Evolutionary conservation across 2,113 vertebrate species (phyloP), one percentile per base, ranked within the genome.

Genomic region (Neolamprologus fasciatus): DNA sequence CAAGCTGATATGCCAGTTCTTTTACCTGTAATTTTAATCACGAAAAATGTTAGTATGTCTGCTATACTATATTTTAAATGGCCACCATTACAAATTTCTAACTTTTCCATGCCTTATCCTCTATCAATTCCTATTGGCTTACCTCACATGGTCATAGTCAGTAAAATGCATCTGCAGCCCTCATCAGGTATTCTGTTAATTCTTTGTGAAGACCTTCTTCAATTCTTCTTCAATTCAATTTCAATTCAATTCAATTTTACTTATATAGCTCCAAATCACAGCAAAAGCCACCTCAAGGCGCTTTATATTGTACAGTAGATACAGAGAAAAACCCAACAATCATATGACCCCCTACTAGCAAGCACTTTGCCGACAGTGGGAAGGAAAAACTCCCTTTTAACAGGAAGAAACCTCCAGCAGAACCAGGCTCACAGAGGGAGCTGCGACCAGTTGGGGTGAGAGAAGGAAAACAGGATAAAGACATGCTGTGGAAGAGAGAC

Each of bases 391-490:
- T 55, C 53, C 53, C 53, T 55, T 55, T 55, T 55, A 55, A 55
- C 53, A 55, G 21, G 53, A 23, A 55, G 21, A 55, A 55, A 55
- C 53, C 21, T 55, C 53, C 21, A 13, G 21, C 21, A 0, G 53
- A 55, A 55, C 21, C 21, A 55, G 53, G 11, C 53, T 55, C 11
- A 23, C 2, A 11, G 53, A 23, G 53, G 53, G 21, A 23, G 53
- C 50, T 51, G 50, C 9, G 0, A 53, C 50, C 0, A 9, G 19
- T 53, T 53, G 50, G 50, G 50, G 19, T n/a, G 50, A 53, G 50
- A 53, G 50, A 55, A 55, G 54, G 6, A 55, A 55, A 3, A 26
- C 54, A 55, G 54, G 54, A 55, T 55, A 55, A 26, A 26, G 21
- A 55, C 54, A 54, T 23, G 53, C n/a, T 12, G 53, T 12, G 53